Percentiles rank a stretch among this genome's conserved stretches.
phyloP scores from a whole-genome alignment of 2,797 vertebrate genomes.

The Sarcophilus harrisii region DNA sequence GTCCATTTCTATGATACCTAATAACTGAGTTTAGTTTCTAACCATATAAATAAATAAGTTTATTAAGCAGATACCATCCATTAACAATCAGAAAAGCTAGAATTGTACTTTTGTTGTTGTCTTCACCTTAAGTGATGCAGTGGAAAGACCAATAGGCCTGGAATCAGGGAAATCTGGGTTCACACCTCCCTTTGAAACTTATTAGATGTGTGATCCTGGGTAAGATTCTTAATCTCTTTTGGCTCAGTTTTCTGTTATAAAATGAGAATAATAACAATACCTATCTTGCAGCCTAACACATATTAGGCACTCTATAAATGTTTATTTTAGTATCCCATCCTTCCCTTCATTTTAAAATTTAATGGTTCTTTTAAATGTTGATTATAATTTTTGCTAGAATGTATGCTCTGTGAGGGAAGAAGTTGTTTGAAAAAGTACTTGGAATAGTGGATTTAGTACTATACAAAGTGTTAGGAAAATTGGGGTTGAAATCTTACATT shows the following conservation, averaged over 20 bases:
- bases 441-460: neutral
- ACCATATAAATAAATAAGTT: slow-evolving; percentile 19
- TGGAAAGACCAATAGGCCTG: neutral
- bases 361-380: neutral
- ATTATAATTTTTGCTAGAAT: neutral
- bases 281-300: neutral
- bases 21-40: slow-evolving; percentile 40
- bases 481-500: neutral
- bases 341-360: neutral
- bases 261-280: neutral
- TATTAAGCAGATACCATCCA: slow-evolving; percentile 4
- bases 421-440: neutral
- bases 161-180: neutral
- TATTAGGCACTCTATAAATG: neutral
- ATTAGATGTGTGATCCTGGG: neutral
- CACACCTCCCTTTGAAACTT: neutral
- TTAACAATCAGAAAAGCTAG: slow-evolving; percentile 25
- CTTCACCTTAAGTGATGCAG: neutral
- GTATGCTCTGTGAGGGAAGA: neutral
- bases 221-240: neutral
- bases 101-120: neutral
- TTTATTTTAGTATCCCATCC: neutral
- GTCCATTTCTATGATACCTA: slow-evolving; percentile 49
- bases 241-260: neutral
- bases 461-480: neutral